A percentile compares a stretch with the other conserved stretches of the same genome.
Evolutionary conservation across 23 tunicate genomes (phyloP).

Genomic region (Pegea sp.): DNA sequence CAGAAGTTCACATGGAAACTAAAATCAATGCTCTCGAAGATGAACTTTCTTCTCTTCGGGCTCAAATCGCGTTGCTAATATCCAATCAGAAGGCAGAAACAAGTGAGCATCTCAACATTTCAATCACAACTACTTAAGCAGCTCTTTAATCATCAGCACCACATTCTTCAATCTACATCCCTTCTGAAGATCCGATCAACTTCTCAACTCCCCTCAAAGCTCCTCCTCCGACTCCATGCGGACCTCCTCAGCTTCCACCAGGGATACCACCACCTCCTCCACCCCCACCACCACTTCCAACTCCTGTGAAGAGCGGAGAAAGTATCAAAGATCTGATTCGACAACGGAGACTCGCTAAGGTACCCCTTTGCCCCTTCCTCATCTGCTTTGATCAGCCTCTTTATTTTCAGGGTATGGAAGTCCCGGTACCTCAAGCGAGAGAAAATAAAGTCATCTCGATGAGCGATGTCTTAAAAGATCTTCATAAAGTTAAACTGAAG

Average conservation of each 20-base stretch:
- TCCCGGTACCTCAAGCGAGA: neutral
- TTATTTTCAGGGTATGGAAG: neutral
- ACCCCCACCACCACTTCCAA: slow-evolving; percentile 14
- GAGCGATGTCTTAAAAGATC: slow-evolving; percentile 75
- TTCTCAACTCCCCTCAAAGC: slow-evolving; percentile 15
- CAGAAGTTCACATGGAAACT: slow-evolving; percentile 33
- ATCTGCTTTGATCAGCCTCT: neutral
- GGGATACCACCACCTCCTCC: slow-evolving; percentile 3
- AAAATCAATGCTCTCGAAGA: slow-evolving; percentile 84
- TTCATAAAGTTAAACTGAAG: slow-evolving; percentile 85
- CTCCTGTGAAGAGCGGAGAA: slow-evolving; percentile 1
- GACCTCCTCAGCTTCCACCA: slow-evolving; percentile 21
- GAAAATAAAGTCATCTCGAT: slow-evolving; percentile 18
- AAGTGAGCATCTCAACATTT: slow-evolving; percentile 5
- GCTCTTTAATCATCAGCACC: too few relatives aligned
- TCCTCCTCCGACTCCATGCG: slow-evolving; percentile 10
- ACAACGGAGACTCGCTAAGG: slow-evolving; percentile 25
- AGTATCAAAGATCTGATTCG: slow-evolving; percentile 33
- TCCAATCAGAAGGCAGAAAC: slow-evolving; percentile 30
- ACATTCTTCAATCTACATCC: slow-evolving; percentile 10
- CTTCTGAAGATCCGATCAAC: slow-evolving; percentile 13
- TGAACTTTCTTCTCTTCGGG: slow-evolving; percentile 51
- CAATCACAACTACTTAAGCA: too few relatives aligned
- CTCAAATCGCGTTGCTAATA: slow-evolving; percentile 70
- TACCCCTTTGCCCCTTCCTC: neutral